Percentiles rank a stretch among this genome's conserved stretches.
Conservation (phyloP, 2,113 vertebrate genomes). For the Chloroceryle aenea region DNA sequence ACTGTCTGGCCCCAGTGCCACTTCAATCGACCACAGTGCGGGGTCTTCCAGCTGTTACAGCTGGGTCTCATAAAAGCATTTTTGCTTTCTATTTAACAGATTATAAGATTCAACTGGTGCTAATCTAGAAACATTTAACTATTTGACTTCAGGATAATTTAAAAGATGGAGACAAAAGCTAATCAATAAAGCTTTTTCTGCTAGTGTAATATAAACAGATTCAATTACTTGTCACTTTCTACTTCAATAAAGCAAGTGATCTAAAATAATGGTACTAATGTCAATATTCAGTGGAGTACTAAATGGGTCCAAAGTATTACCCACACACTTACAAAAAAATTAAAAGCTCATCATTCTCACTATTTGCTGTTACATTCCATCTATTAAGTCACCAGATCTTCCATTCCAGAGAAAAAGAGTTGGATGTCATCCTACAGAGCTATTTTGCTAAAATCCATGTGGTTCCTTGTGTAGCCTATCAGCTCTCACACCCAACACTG, state of each 20-base stretch:
- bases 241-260: not conserved
- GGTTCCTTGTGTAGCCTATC: rapidly evolving
- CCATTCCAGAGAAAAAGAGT: not conserved
- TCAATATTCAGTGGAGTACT: not conserved
- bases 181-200: not conserved
- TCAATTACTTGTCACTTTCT: not conserved
- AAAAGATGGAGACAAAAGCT: not conserved
- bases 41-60: not conserved
- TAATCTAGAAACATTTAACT: not conserved
- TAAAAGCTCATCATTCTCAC: not conserved
- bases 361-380: not conserved
- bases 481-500: not conserved
- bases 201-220: not conserved
- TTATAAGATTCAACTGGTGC: not conserved
- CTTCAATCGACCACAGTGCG: not conserved
- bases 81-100: not conserved
- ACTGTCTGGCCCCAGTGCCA: not conserved
- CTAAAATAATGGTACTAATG: not conserved
- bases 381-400: not conserved
- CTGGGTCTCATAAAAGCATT: not conserved
- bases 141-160: not conserved
- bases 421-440: not conserved
- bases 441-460: not conserved
- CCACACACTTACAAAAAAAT: not conserved
- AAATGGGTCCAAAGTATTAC: not conserved